Conservation (phyloP, 64 coral and sea anemone genomes). For the Acropora tenuis region DNA sequence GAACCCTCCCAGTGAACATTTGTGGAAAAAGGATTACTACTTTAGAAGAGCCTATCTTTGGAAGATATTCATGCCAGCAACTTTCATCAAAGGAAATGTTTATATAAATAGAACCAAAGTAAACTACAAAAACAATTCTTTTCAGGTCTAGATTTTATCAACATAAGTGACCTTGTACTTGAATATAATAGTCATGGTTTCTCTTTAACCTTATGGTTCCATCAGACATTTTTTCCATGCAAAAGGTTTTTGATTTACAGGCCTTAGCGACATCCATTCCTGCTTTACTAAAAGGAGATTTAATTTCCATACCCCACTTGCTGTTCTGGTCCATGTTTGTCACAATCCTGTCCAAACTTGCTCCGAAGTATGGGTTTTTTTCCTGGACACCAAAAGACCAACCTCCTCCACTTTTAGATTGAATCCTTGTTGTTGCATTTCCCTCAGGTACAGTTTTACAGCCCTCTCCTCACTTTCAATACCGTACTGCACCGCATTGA, state of each 20-base stretch:
- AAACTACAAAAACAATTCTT: slow-evolving; percentile 18
- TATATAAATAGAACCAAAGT: slow-evolving; percentile 32
- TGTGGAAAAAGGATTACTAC: background rate
- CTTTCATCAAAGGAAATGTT: background rate
- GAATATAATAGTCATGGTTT: background rate
- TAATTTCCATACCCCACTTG: background rate
- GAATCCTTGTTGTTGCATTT: slow-evolving; percentile 2
- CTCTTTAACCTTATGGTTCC: slow-evolving; percentile 1
- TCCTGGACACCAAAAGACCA: too few relatives aligned
- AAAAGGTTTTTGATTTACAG: slow-evolving; percentile 45
- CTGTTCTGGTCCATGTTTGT: background rate
- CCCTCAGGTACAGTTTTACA: too few relatives aligned
- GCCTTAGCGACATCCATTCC: slow-evolving; percentile 21
- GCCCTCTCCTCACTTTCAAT: too few relatives aligned
- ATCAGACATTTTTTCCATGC: background rate
- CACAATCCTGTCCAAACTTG: background rate
- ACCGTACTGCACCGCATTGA: too few relatives aligned
- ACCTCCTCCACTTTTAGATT: too few relatives aligned
- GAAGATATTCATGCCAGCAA: background rate
- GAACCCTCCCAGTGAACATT: slow-evolving; percentile 12
- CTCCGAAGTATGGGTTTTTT: too few relatives aligned
- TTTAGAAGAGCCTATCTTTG: slow-evolving; percentile 34
- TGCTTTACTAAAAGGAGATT: slow-evolving; percentile 14
- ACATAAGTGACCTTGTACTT: slow-evolving; percentile 30
- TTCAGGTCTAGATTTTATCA: background rate